A percentile compares a stretch with the other conserved stretches of the same genome.
Conservation (phyloP, 2,797 vertebrate genomes). For the Semaprochilodus insignis region DNA sequence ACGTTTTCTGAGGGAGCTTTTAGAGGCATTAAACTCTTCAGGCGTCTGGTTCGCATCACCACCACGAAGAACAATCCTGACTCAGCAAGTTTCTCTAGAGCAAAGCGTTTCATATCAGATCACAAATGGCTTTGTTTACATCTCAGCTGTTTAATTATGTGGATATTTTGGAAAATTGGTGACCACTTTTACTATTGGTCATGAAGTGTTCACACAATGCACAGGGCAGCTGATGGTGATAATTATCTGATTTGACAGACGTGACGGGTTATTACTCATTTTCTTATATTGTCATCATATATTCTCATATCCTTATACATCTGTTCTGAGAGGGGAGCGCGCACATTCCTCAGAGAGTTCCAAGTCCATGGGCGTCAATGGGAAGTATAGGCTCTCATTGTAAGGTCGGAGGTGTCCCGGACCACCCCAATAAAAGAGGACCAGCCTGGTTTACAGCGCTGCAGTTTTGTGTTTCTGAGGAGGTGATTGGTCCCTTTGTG, state of each 20-base stretch:
- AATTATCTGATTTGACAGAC: not conserved
- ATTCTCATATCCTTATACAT: slow-evolving; percentile 2
- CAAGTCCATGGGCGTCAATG: slow-evolving; percentile 59
- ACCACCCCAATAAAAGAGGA: slow-evolving; percentile 61
- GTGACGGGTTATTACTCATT: not conserved
- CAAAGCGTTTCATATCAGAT: too few species aligned
- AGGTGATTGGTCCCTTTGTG: slow-evolving; percentile 64
- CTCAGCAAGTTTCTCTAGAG: too few species aligned
- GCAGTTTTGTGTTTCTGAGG: slow-evolving; percentile 63
- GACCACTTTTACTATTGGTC: not conserved
- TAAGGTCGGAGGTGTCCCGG: slow-evolving; percentile 50
- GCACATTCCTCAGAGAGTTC: slow-evolving; percentile 18
- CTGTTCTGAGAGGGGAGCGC: not conserved
- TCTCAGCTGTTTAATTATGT: too few species aligned
- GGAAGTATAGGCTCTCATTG: slow-evolving; percentile 48
- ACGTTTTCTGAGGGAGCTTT: too few species aligned
- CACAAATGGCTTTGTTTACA: too few species aligned
- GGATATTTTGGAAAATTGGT: too few species aligned
- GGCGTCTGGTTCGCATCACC: too few species aligned
- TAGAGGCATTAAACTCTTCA: too few species aligned
- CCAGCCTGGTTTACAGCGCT: slow-evolving; percentile 59
- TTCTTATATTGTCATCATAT: not conserved
- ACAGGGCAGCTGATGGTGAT: not conserved
- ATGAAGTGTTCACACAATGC: not conserved
- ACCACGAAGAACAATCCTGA: too few species aligned